Evolutionary conservation across 2,888 invertebrate species (phyloP).

Genomic region (Polietes domitor): DNA sequence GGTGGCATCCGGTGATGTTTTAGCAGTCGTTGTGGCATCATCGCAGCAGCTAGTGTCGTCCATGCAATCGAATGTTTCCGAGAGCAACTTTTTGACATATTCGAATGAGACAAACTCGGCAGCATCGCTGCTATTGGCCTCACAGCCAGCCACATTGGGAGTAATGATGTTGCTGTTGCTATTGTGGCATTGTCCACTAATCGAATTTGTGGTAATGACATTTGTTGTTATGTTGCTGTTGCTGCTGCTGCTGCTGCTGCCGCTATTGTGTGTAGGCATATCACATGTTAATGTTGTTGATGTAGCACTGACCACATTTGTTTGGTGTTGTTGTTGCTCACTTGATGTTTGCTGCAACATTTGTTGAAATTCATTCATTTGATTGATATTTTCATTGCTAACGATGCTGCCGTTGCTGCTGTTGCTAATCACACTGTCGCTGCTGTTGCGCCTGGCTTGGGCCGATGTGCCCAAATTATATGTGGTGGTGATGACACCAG

Average conservation of each 20-base stretch:
- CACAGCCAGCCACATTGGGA: slow-evolving; percentile 6
- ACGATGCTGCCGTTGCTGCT: slow-evolving; percentile 42
- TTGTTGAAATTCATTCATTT: slow-evolving; percentile 76
- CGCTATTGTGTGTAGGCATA: slow-evolving; percentile 49
- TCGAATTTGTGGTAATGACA: slow-evolving; percentile 65
- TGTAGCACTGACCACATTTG: slow-evolving; percentile 42
- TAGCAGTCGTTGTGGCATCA: slow-evolving; percentile 31
- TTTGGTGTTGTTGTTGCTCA: slow-evolving; percentile 47
- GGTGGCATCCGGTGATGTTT: slow-evolving; percentile 19
- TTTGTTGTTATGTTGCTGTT: slow-evolving; percentile 37
- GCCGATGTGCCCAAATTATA: slow-evolving; percentile 57
- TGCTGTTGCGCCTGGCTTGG: slow-evolving; percentile 59
- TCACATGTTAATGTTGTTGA: slow-evolving; percentile 57
- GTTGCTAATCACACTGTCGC: slow-evolving; percentile 55
- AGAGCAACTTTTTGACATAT: slow-evolving; percentile 80
- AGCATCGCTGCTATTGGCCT: slow-evolving; percentile 51
- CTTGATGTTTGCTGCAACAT: slow-evolving; percentile 68
- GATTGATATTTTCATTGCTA: slow-evolving; percentile 73
- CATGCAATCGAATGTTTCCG: slow-evolving; percentile 76
- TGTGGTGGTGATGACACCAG: slow-evolving; percentile 45
- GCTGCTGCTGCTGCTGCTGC: slow-evolving; percentile 17
- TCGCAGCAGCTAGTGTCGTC: slow-evolving; percentile 51
- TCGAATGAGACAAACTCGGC: slow-evolving; percentile 80
- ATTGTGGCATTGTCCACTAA: slow-evolving; percentile 55
- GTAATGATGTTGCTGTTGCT: slow-evolving; percentile 48